Base-by-base conservation (phyloP, 2,888 invertebrate genomes). In the Biston betularia region DNA sequence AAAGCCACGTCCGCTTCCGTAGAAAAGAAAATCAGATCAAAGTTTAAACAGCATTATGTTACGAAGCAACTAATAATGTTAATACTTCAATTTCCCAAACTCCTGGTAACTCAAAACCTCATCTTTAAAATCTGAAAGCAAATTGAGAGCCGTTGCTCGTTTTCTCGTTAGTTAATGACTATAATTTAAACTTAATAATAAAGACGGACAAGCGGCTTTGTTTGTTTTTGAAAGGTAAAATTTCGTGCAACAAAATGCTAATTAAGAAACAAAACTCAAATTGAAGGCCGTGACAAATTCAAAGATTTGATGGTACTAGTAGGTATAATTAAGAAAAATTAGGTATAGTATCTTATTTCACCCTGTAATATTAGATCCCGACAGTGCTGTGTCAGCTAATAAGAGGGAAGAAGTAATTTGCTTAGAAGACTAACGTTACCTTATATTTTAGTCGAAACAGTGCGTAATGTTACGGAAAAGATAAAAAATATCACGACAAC, bases 101-200 rank as follows among this genome's bases (percentile, higher is more conserved):
- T 84, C 82, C 74, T 72, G 72, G 80, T 79, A 87, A 87, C 75
- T 75, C 71, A 77, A 89, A 85, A 86, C 83, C 80, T 79, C 83
- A 83, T 82, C 80, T 77, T 81, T 77, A 81, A 84, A 83, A 82
- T 75, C 78, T 81, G 75, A 81, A 83, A 82, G 81, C 78, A 85
- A 89, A 87, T 87, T 86, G 82, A 85, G 83, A 86, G 79, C 76
- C 78, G 74, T 78, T 80, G 80, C 82, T 87, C 83, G 81, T 89
- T 90, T 88, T 87, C 85, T 87, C 79, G 81, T 88, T 86, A 88
- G 83, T 83, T 90, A 89, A 90, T 87, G 88, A 86, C 88, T 91
- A 89, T 89, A 89, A 92, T 92, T 92, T 89, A 83, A 90, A 91
- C 87, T 89, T 89, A 85, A 88, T 90, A 90, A 92, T 89, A 89